Evolutionary conservation across 2,888 invertebrate genomes (phyloP), one percentile per base, ranked within the genome.

Genomic region (Charanyca ferruginea): DNA sequence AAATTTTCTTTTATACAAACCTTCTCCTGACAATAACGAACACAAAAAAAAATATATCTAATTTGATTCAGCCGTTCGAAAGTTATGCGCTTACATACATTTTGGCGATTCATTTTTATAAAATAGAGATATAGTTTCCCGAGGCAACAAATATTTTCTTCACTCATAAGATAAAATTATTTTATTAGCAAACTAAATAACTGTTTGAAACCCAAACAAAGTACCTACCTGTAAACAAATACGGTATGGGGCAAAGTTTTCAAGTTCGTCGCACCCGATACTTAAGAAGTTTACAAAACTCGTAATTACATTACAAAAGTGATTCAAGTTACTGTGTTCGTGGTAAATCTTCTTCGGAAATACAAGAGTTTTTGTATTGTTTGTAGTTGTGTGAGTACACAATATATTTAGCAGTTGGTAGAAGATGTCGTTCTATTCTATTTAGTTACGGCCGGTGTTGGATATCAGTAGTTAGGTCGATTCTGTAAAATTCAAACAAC

Each of bases 231-330:
- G 47, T 48, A 49, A 62, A 65, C 44, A 71, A 71, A 75, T 55
- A 62, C 65, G 54, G 35, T 66, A 71, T 9, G 35, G 22, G 22
- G 52, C 41, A 41, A 54, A 62, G 49, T 47, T 52, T 9, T n/a
- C 1, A 20, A 65, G 74, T 71, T 75, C 72, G 38, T 59, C 74
- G 74, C 61, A 22, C 77, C 35, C 62, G 20, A 49, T 25, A 65
- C 53, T 76, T 74, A 66, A 47, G 55, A 69, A 80, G 35, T 77
- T 72, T 69, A 71, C 71, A 68, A 74, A 83, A 71, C 60, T 70
- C n/a, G 61, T 61, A 66, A 77, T 80, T 67, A 76, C 62, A 64
- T 79, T 74, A 79, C 62, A 59, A 72, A 72, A 80, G 67, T 77
- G 70, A 65, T 66, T 70, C 66, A 67, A 77, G 45, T 73, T 65